Evolutionary conservation across 2,113 vertebrate species (phyloP).

Genomic region (Silurus glanis): DNA sequence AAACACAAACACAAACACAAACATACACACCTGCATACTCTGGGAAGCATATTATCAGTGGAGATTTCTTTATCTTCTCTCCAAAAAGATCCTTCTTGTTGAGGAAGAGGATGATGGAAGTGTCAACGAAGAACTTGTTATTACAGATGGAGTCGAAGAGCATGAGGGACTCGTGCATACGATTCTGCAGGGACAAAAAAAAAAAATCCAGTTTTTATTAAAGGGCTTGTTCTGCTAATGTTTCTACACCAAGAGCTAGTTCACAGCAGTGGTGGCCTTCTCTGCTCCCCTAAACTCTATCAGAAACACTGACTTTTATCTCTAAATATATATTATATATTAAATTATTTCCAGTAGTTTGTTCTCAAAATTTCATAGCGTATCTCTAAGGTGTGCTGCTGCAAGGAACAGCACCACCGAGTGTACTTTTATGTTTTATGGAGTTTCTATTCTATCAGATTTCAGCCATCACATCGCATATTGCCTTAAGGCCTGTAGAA

Average conservation of each 20-base stretch:
- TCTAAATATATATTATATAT: no score
- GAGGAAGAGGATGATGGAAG: constrained; percentile 99
- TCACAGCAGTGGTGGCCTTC: background rate
- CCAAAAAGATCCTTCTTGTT: constrained; percentile 99
- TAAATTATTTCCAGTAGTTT: no score
- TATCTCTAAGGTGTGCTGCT: no score
- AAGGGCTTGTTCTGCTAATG: background rate
- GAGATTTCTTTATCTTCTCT: constrained; percentile 98
- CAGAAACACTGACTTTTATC: no score
- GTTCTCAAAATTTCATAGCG: no score
- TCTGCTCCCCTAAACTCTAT: no score
- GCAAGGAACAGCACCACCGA: no score
- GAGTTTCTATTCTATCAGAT: no score
- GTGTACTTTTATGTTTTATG: no score
- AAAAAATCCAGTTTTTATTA: background rate
- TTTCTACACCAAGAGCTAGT: background rate
- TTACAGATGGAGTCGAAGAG: constrained; percentile 99
- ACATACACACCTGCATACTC: constrained; percentile 89
- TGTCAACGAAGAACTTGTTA: constrained; percentile 99
- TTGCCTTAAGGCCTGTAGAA: no score
- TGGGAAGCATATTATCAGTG: constrained; percentile 95
- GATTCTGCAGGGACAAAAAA: constrained; percentile 79
- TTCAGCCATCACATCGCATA: no score
- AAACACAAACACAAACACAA: constrained; percentile 1
- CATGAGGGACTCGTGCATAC: constrained; percentile 99